Percentiles rank a stretch among this genome's conserved stretches.
Evolutionary conservation across 2,888 invertebrate genomes (phyloP).

Genomic region (Caradrina clavipalpis): DNA sequence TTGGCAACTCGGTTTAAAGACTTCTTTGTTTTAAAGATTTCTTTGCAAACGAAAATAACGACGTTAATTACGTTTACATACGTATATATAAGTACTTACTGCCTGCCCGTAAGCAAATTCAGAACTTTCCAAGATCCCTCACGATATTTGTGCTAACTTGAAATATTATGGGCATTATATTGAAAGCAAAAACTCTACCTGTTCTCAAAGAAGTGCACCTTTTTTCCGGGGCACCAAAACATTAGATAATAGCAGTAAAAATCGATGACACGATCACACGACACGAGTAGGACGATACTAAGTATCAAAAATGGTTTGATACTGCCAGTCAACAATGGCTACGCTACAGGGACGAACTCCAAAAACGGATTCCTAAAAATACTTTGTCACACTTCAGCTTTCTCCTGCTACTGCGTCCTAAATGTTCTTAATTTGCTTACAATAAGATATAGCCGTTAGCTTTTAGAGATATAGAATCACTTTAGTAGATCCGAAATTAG

Average conservation of each 20-base stretch:
- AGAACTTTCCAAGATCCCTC: not conserved
- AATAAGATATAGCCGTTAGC: too few species aligned
- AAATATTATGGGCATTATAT: too few species aligned
- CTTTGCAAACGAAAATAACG: too few species aligned
- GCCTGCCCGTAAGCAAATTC: too few species aligned
- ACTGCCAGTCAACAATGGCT: not conserved
- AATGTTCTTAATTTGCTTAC: too few species aligned
- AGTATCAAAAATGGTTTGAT: slow-evolving; percentile 11
- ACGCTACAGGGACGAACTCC: slow-evolving; percentile 2
- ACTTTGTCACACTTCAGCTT: too few species aligned
- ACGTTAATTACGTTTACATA: too few species aligned
- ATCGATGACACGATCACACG: slow-evolving; percentile 5
- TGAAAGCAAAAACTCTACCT: slow-evolving; percentile 9
- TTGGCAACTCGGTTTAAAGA: too few species aligned
- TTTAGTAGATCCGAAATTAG: too few species aligned
- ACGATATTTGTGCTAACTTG: not conserved
- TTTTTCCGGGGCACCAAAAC: slow-evolving; percentile 26
- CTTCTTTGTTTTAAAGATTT: too few species aligned
- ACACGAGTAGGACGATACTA: slow-evolving; percentile 3
- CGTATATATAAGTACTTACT: not conserved
- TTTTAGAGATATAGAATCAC: too few species aligned
- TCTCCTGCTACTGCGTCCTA: too few species aligned
- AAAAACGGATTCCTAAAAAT: not conserved
- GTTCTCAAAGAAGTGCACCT: not conserved
- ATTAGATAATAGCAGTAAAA: not conserved